Evolutionary conservation across 2,797 vertebrate species (phyloP), one percentile per base, ranked within the genome.

Genomic region (Paguma larvata): DNA sequence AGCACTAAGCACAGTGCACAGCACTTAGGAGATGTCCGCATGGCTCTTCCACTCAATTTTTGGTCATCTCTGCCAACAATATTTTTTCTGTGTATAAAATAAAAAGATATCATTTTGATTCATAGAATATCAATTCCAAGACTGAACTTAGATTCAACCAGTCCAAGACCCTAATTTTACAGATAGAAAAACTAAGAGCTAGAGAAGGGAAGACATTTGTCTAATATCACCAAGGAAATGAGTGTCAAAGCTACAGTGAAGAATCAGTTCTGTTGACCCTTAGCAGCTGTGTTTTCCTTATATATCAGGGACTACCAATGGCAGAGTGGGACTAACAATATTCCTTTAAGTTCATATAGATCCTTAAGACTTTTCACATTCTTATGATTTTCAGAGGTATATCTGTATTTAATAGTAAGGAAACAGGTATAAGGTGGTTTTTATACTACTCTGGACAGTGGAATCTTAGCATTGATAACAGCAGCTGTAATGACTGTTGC

Each of bases 51-150:
- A 16, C 8, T 23, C 15, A 41, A 18, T 68, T 59, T 84, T 23
- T 27, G 86, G 59, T 65, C 21, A 25, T 72, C 2, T 63, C 23
- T 48, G 30, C 41, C 34, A 63, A 44, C 27, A 21, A 48, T 25
- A 63, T 53, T 51, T 6, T 38, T 30, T 5, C 25, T 92, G 56
- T 53, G 11, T 77, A 23, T 48, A 73, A 88, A 32, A 78, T 63
- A 84, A 77, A 78, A 59, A 51, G 10, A 34, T 75, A n/a, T 65
- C 38, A 46, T 82, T 88, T 83, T n/a, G 79, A 79, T 89, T 89
- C 12, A 48, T 30, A 79, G 86, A 68, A 53, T 88, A 38, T 91
- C 83, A 91, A 9, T 94, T 94, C 19, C 41, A 91, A 83, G 73
- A 86, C 73, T 75, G 32, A 77, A 38, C 48, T 79, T 92, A 56